phyloP scores from a whole-genome alignment of 2,797 vertebrate genomes.

The Malurus leucopterus region DNA sequence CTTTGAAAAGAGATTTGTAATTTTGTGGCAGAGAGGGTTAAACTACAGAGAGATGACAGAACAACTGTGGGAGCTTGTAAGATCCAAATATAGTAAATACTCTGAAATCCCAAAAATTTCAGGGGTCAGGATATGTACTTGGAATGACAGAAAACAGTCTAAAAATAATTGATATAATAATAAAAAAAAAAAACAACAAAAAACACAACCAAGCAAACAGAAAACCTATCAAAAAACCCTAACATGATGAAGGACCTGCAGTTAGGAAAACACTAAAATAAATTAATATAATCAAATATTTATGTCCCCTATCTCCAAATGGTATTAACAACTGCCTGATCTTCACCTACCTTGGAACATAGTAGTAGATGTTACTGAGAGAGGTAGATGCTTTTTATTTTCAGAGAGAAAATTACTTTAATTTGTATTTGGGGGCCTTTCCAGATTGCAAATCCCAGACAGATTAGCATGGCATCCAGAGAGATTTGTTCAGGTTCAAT shows the following conservation, averaged over 20 bases:
- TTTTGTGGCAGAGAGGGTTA: not conserved
- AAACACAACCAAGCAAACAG: not conserved
- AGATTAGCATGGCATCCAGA: not conserved
- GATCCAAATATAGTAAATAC: not conserved
- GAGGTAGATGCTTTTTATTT: not conserved
- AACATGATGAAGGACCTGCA: not conserved
- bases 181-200: not conserved
- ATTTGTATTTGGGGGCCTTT: not conserved
- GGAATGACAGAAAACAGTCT: not conserved
- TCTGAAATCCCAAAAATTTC: not conserved
- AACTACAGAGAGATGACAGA: not conserved
- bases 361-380: not conserved
- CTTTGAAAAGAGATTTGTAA: not conserved
- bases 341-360: not conserved
- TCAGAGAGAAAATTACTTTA: not conserved
- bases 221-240: not conserved
- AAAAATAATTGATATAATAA: not conserved
- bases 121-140: not conserved
- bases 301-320: not conserved
- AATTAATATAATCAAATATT: not conserved
- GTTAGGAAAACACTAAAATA: not conserved
- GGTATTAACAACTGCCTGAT: not conserved
- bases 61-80: not conserved
- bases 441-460: conserved; percentile 13
- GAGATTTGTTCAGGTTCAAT: not conserved